phyloP scores from a whole-genome alignment of 1,140 invertebrate genomes.

The Dermatophagoides farinae region DNA sequence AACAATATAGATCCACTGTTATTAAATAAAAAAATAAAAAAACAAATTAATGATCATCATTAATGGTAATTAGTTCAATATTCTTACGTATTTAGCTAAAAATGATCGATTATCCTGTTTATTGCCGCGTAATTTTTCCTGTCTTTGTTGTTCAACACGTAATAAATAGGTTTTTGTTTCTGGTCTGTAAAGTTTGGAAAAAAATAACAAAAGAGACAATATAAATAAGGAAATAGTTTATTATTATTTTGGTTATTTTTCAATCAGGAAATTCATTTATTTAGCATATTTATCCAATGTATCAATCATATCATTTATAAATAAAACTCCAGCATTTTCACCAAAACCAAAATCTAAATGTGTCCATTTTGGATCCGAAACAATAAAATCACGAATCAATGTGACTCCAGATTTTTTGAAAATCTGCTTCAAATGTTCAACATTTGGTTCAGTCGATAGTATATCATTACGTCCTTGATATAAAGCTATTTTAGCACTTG shows the following conservation, averaged over 20 bases:
- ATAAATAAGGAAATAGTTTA: neutral
- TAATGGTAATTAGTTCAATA: neutral
- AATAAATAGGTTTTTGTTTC: conserved; percentile 79
- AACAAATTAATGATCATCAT: neutral
- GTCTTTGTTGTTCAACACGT: conserved; percentile 66
- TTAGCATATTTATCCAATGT: conserved; percentile 8
- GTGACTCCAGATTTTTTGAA: conserved; percentile 1
- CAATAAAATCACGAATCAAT: conserved; percentile 3
- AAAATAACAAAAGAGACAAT: neutral
- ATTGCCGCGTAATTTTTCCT: conserved; percentile 69
- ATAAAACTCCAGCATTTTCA: neutral
- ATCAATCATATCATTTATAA: conserved; percentile 9
- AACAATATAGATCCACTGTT: conserved; percentile 85
- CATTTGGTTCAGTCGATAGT: conserved; percentile 2
- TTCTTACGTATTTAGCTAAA: conserved; percentile 85
- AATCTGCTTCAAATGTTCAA: neutral
- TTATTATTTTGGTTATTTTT: too few relatives aligned
- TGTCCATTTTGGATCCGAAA: conserved; percentile 7
- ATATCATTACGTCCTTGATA: conserved; percentile 4
- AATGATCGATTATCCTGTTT: conserved; percentile 79
- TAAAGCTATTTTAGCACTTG: neutral
- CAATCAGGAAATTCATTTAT: too few relatives aligned
- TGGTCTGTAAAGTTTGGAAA: conserved; percentile 46
- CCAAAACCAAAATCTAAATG: conserved; percentile 10
- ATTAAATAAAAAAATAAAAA: conserved; percentile 27